Percentiles rank a stretch among this genome's conserved stretches.
These are phyloP conservation scores for Numenius arquata DNA, from an alignment of 2,113 vertebrate genomes.

Conservation along the genomic window DNA sequence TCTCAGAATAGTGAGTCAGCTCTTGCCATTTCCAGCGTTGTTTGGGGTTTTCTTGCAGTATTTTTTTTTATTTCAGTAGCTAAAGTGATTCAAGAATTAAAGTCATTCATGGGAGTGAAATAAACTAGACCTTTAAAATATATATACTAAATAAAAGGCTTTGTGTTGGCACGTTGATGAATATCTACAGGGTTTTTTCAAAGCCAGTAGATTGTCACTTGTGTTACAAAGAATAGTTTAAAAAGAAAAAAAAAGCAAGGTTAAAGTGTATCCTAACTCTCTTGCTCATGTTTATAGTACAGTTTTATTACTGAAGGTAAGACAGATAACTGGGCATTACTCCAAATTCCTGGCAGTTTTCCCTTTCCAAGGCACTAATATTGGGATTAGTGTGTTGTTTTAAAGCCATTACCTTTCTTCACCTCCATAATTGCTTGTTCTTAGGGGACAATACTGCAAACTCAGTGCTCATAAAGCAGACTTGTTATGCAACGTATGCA, in stretches of 20 bases:
- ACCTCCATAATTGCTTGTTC: conserved; percentile 64
- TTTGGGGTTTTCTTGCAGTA: neutral
- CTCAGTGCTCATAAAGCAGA: neutral
- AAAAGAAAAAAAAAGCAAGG: neutral
- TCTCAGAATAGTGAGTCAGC: neutral
- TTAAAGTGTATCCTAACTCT: conserved; percentile 31
- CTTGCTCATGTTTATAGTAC: conserved; percentile 59
- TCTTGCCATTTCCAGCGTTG: fast-evolving
- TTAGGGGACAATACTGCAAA: neutral
- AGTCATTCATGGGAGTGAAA: neutral
- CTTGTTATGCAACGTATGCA: neutral
- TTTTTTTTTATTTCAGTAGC: neutral
- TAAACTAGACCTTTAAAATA: neutral
- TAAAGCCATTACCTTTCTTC: conserved; percentile 67
- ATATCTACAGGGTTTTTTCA: neutral
- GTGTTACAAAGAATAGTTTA: neutral
- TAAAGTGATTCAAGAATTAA: neutral
- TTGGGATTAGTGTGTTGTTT: conserved; percentile 69
- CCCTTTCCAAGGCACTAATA: conserved; percentile 68
- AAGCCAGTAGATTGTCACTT: neutral
- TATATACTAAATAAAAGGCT: neutral
- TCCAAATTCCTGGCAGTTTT: conserved; percentile 66
- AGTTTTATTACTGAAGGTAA: conserved; percentile 68
- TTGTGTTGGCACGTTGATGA: neutral
- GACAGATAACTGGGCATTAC: conserved; percentile 64